Base-by-base conservation (phyloP, 1,140 invertebrate species). In the Whitmania pigra region DNA sequence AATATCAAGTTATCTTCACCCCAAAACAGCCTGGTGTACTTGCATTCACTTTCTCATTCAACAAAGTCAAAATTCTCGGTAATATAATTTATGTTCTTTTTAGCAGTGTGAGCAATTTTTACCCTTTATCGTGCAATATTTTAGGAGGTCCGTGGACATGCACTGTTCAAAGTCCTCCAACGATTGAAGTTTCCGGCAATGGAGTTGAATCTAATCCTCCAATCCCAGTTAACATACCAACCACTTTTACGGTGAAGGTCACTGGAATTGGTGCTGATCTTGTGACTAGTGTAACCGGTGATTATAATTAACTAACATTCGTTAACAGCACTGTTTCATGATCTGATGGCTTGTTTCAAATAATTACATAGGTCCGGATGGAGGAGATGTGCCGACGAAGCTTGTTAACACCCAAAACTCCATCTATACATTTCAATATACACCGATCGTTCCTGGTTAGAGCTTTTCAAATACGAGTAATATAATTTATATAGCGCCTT, bases 1-100 rank as follows among this genome's bases (percentile, higher is more conserved):
- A 25, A 22, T 63, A 63, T 63, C 22, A 31, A 20, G 57, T 63
- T 20, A n/a, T 13, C 15, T 97, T 97, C 79, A 91, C 92, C 53
- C 92, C 93, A 0, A 89, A 92, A 77, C 57, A 63, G 29, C 57
- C 57, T 13, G 57, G 57, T 11, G 29, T 31, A 15, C 57, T 63
- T 63, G 22, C 22, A 18, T 63, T 63, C 29, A 31, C 22, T 25
- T 63, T 63, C 57, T 15, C 57, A 1, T 63, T 63, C 29, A 63
- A 63, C 29, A 22, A 63, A 22, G 57, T 63, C 22, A 63, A 63
- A 63, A 63, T 63, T 31, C 22, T 22, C 11, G 57, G 57, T 63
- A 25, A 20, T 22, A 4, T 49, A 43, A 1, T 49, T 49, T 49
- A 15, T 49, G 11, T 7, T 49, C 43, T 49, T 49, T 15, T 17